These are phyloP conservation scores for Perodicticus potto DNA, from an alignment of 2,797 vertebrate genomes.

Conservation along the genomic window DNA sequence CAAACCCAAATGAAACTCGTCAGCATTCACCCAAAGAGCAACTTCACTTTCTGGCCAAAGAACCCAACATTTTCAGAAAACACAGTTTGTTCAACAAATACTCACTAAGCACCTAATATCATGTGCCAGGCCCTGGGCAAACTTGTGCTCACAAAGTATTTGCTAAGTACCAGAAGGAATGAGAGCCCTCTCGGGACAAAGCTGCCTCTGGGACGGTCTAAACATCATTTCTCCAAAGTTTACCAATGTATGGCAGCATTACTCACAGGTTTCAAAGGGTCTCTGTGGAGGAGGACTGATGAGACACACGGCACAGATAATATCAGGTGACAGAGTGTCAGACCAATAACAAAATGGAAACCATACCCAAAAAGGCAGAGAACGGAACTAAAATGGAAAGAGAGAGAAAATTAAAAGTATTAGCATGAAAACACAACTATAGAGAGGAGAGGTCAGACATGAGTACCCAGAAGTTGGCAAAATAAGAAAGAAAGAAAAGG, in stretches of 20 bases:
- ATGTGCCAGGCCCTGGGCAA: not conserved
- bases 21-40: not conserved
- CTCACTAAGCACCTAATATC: not conserved
- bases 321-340: not conserved
- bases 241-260: no score
- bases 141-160: not conserved
- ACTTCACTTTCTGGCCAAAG: not conserved
- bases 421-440: not conserved
- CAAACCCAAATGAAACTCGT: not conserved
- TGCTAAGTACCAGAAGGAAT: not conserved
- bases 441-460: not conserved
- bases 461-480: not conserved
- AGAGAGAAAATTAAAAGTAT: not conserved
- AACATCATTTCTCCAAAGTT: not conserved
- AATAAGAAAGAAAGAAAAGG: not conserved
- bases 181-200: not conserved
- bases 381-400: not conserved
- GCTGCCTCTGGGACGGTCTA: not conserved
- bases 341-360: not conserved
- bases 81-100: not conserved
- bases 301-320: not conserved
- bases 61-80: not conserved
- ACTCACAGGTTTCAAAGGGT: not conserved
- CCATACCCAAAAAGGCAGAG: not conserved
- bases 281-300: no score